Evolutionary conservation across 2,797 vertebrate genomes (phyloP).

Genomic region (Neostethus bicornis): DNA sequence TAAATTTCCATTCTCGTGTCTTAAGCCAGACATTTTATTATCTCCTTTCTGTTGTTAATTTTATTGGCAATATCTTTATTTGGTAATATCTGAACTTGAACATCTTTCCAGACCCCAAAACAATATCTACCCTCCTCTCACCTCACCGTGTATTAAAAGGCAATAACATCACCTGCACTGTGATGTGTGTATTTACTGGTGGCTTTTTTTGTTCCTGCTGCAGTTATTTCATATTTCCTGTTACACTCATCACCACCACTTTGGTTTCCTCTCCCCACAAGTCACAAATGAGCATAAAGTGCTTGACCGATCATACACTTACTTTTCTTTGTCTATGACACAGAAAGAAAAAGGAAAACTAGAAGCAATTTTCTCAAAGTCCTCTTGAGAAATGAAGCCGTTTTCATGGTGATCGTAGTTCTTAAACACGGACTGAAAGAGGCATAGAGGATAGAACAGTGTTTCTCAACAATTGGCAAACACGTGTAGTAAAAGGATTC

Average conservation of each 20-base stretch:
- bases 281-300: constrained; percentile 23
- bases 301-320: constrained; percentile 66
- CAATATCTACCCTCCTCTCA: not conserved
- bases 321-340: constrained; percentile 97
- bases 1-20: no score
- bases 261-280: constrained; percentile 56
- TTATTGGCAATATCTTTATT: not conserved
- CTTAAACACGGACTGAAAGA: constrained; percentile 92
- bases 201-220: constrained; percentile 44
- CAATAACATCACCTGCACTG: not conserved
- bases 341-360: constrained; percentile 96
- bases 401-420: constrained; percentile 96
- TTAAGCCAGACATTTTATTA: accelerated
- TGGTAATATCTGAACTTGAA: constrained; percentile 9
- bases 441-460: constrained; percentile 43
- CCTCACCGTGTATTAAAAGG: not conserved
- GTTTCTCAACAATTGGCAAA: constrained; percentile 29
- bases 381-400: constrained; percentile 94
- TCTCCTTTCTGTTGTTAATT: no score
- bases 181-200: constrained; percentile 15
- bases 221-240: constrained; percentile 65
- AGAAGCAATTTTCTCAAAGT: constrained; percentile 95
- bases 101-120: not conserved
- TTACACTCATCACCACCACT: constrained; percentile 49
- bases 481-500: constrained; percentile 32